Base-by-base conservation (phyloP, 2,797 vertebrate species). In the Pempheris klunzingeri region DNA sequence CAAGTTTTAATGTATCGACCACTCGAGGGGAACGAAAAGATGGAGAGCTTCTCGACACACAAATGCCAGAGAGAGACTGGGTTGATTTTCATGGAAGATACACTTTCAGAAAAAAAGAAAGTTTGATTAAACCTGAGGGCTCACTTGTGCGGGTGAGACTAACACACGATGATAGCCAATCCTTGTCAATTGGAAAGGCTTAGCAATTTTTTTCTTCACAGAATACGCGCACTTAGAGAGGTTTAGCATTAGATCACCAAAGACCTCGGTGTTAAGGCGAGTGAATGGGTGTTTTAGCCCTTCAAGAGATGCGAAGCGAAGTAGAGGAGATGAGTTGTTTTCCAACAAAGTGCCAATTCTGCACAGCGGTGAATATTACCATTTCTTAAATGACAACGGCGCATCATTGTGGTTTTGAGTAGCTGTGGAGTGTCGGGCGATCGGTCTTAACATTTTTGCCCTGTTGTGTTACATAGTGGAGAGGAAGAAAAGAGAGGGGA, bases 1-100 rank as follows among this genome's bases (percentile, higher is more conserved):
- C 94, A 95, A 94, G 95, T 95, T 95, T 95, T 94, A 94, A 95
- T 95, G 94, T 94, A 94, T 95, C 91, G 90, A 90, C 92, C 92
- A 93, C 94, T 96, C 88, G 69, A 95, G 90, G 74, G 67, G 87
- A 89, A 85, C 87, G 78, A 77, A 74, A 75, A 88, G 90, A 90
- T 84, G 71, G 89, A 82, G 77, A 91, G 91, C 88, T 92, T 90
- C 92, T 93, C 90, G 24, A 89, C 86, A 83, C 89, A 92, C 88
- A 87, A 90, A 92, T 82, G 81, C 85, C 86, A 84, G 63, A 70
- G 63, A 70, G 74, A 87, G 87, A 84, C 75, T 30, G 78, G 84
- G 63, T 86, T 91, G 89, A 91, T 95, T 94, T 93, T 92, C 88
- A 91, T 66, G 74, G 87, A 88, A 93, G 90, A 92, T 94, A 90